Conservation (phyloP, 2,797 vertebrate species). For the Aeoliscus strigatus region DNA sequence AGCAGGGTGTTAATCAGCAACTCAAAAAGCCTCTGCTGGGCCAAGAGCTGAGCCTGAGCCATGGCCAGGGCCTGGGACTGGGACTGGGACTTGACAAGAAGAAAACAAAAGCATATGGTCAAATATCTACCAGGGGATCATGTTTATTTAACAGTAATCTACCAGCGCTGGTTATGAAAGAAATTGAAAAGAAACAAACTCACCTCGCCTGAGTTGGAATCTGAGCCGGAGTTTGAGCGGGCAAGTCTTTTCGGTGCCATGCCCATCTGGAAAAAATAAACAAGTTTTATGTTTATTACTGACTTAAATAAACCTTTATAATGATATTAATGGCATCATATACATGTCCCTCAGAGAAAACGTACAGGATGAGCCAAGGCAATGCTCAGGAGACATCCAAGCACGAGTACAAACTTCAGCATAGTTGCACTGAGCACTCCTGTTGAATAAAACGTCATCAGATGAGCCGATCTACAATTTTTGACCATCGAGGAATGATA, state of each 20-base stretch:
- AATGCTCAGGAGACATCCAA: constrained; percentile 42
- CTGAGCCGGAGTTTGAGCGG: background rate
- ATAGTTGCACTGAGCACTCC: constrained; percentile 25
- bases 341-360: no score
- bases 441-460: constrained; percentile 1
- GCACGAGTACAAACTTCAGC: constrained; percentile 31
- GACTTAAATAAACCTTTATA: background rate
- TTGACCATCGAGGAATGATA: no score
- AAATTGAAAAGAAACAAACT: no score
- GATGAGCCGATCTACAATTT: background rate
- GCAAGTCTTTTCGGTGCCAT: background rate
- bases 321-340: no score
- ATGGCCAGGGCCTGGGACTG: no score
- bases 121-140: background rate
- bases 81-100: no score
- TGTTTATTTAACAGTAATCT: background rate
- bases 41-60: no score
- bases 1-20: no score
- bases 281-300: background rate
- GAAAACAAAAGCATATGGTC: no score
- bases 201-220: background rate
- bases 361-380: constrained; percentile 40
- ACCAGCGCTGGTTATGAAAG: background rate
- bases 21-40: no score
- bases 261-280: constrained; percentile 9